These are phyloP conservation scores for Clarias batrachus DNA, from an alignment of 2,113 vertebrate genomes.

Conservation along the genomic window DNA sequence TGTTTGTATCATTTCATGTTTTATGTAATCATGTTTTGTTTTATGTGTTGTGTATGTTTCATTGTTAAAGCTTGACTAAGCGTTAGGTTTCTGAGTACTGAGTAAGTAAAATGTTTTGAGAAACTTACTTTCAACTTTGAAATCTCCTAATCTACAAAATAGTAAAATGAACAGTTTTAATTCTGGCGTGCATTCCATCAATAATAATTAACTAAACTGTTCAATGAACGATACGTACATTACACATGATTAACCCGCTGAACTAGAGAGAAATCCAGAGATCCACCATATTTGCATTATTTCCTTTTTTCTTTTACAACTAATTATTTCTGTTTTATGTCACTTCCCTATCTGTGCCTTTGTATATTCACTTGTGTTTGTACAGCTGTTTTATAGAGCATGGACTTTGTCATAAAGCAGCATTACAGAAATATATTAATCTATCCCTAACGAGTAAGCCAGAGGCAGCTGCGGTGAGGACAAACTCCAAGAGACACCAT, in stretches of 20 bases:
- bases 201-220: no score
- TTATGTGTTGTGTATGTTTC: no score
- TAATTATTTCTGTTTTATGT: not conserved
- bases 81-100: no score
- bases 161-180: not conserved
- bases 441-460: not conserved
- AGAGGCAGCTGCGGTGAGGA: not conserved
- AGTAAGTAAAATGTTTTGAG: no score
- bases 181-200: no score
- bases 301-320: not conserved
- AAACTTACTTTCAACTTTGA: no score
- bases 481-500: not conserved
- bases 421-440: not conserved
- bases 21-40: no score
- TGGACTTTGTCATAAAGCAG: not conserved
- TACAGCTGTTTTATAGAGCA: not conserved
- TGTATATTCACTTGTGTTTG: not conserved
- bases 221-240: no score
- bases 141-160: not conserved
- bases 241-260: not conserved
- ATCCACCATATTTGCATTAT: not conserved
- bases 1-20: not conserved
- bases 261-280: not conserved
- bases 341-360: not conserved
- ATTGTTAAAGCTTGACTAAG: no score